Evolutionary conservation across 2,113 vertebrate genomes (phyloP).

Genomic region (Festucalex cinctus): DNA sequence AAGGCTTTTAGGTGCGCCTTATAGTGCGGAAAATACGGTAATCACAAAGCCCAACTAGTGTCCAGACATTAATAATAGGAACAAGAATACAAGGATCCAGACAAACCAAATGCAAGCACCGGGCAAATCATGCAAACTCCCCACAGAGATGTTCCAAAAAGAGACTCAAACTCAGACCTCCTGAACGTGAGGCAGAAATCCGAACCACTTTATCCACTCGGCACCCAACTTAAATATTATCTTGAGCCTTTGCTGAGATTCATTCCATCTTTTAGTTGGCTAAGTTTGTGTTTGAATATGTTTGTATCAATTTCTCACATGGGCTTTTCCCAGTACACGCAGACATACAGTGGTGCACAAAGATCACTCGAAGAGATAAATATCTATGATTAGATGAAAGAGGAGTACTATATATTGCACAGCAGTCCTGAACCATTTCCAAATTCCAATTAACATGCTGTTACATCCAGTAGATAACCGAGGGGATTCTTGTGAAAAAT

Average conservation of each 20-base stretch:
- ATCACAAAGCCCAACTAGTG: conserved; percentile 6
- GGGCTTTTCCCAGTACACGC: too few relatives aligned
- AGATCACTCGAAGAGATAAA: conserved; percentile 28
- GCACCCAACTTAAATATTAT: conserved; percentile 20
- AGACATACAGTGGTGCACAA: background rate
- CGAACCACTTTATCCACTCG: too few relatives aligned
- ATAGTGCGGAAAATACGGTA: too few relatives aligned
- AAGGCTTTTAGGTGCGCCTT: too few relatives aligned
- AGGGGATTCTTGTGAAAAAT: background rate
- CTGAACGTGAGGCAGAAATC: too few relatives aligned
- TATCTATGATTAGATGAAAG: conserved; percentile 36
- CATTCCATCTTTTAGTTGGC: background rate
- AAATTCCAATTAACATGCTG: conserved; percentile 34
- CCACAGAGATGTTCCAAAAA: too few relatives aligned
- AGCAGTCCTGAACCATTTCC: conserved; percentile 26
- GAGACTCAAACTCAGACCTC: too few relatives aligned
- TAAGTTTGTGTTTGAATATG: conserved; percentile 1
- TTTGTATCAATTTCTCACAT: background rate
- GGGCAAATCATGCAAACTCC: too few relatives aligned
- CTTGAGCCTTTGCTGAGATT: conserved; percentile 15
- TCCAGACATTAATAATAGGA: conserved; percentile 15
- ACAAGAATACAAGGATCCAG: background rate
- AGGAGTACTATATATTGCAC: conserved; percentile 11
- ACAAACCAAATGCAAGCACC: background rate
- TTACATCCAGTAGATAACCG: background rate